Conservation (phyloP, 2,113 vertebrate genomes). For the human region GRCh38 chr1:27403001-27403500, state of each 20-base stretch:
- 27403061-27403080: background rate
- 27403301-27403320: conserved; percentile 76
- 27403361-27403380: conserved; percentile 81
- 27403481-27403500: conserved; percentile 75
- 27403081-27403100: background rate
- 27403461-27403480: conserved; percentile 75
- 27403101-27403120: background rate
- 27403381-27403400: conserved; percentile 74
- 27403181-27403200: background rate
- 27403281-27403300: conserved; percentile 64
- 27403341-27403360: conserved; percentile 73
- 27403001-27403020: background rate
- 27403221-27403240: background rate
- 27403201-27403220: background rate
- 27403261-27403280: conserved; percentile 52
- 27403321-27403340: conserved; percentile 72
- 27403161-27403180: background rate
- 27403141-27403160: background rate
- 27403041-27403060: background rate
- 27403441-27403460: conserved; percentile 63
- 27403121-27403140: background rate
- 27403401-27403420: background rate
- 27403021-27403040: background rate
- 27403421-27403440: background rate
- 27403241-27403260: conserved; percentile 47